phyloP scores from a whole-genome alignment of 2,113 vertebrate genomes.

The Zosterops hypoxanthus region DNA sequence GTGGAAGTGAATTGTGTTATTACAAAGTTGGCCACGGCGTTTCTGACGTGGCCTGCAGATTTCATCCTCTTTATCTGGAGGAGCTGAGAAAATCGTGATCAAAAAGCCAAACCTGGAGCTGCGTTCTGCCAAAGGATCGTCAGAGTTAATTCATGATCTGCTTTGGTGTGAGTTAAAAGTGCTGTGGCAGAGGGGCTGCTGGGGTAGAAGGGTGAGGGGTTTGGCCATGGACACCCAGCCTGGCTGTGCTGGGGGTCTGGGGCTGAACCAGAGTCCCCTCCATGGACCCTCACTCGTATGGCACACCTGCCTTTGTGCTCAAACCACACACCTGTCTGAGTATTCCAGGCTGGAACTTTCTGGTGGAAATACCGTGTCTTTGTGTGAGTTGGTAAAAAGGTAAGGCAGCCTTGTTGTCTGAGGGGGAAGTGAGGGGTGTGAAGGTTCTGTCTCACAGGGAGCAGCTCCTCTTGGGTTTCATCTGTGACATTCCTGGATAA shows the following conservation, averaged over 20 bases:
- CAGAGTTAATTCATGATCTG: background rate
- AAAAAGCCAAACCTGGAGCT: background rate
- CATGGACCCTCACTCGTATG: fast-evolving
- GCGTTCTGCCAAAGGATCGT: background rate
- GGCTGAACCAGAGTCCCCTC: background rate
- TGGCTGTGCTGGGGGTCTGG: fast-evolving
- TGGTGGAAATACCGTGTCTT: background rate
- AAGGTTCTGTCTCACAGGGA: background rate
- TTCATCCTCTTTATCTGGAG: background rate
- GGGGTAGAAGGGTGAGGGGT: background rate
- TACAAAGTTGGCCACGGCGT: background rate
- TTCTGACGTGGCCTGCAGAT: background rate
- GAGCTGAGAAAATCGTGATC: background rate
- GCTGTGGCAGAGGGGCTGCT: no score
- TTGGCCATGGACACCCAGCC: background rate
- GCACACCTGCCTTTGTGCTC: fast-evolving
- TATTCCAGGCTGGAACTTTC: background rate
- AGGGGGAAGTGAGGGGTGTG: background rate
- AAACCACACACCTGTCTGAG: background rate
- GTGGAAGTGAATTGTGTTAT: background rate
- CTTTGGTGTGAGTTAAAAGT: background rate
- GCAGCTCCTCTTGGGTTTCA: background rate
- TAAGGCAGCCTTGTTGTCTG: background rate
- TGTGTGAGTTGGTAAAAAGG: fast-evolving
- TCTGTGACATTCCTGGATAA: background rate